Evolutionary conservation across 2,113 vertebrate species (phyloP).

Genomic region (Centrocercus urophasianus): DNA sequence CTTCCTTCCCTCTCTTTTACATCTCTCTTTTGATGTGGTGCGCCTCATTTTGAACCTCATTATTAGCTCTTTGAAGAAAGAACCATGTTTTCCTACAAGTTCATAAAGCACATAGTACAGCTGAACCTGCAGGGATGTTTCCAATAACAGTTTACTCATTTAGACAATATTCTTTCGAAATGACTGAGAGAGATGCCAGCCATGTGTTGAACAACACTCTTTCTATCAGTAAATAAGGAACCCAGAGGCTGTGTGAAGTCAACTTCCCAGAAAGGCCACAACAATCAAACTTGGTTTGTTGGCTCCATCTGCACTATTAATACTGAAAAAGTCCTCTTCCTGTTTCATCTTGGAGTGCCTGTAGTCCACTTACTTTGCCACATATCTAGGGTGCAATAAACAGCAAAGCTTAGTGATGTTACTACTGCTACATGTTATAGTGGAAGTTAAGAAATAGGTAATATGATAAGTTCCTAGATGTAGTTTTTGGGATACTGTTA

Average conservation of each 20-base stretch:
- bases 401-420: constrained; percentile 64
- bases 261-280: constrained; percentile 52
- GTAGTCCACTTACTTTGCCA: constrained; percentile 57
- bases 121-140: constrained; percentile 62
- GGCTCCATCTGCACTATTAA: constrained; percentile 48
- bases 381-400: constrained; percentile 66
- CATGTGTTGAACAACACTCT: constrained; percentile 55
- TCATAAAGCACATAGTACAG: constrained; percentile 22
- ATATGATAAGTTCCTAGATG: constrained; percentile 50
- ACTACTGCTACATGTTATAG: constrained; percentile 40
- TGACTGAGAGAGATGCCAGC: constrained; percentile 23
- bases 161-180: constrained; percentile 45
- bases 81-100: constrained; percentile 14
- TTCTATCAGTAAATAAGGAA: constrained; percentile 24
- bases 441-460: constrained; percentile 66
- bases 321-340: constrained; percentile 28
- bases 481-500: constrained; percentile 61
- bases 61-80: constrained; percentile 61
- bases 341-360: constrained; percentile 63
- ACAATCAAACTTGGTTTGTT: constrained; percentile 35
- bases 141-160: constrained; percentile 52
- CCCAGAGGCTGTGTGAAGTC: not conserved
- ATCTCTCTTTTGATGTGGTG: constrained; percentile 58
- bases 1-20: not conserved
- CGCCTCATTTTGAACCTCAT: constrained; percentile 51